Evolutionary conservation across 2,113 vertebrate genomes (phyloP).

Genomic region (mouse (Mus musculus)): GRCm39 chr6:76821001-76821500

Average conservation of each 20-base stretch:
- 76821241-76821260: not conserved
- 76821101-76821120: not conserved
- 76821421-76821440: no score
- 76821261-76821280: not conserved
- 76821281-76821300: not conserved
- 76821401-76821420: not conserved
- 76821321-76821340: not conserved
- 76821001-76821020: not conserved
- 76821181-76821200: not conserved
- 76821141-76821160: not conserved
- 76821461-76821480: not conserved
- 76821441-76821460: not conserved
- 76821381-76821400: not conserved
- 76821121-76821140: not conserved
- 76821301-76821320: not conserved
- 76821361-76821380: not conserved
- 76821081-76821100: not conserved
- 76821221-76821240: not conserved
- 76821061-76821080: not conserved
- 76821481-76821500: not conserved
- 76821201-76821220: not conserved
- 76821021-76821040: not conserved
- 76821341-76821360: rapidly evolving
- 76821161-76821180: not conserved
- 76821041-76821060: no score